Evolutionary conservation across 2,888 invertebrate species (phyloP), one percentile per base, ranked within the genome.

Genomic region (Eupithecia subfuscata): DNA sequence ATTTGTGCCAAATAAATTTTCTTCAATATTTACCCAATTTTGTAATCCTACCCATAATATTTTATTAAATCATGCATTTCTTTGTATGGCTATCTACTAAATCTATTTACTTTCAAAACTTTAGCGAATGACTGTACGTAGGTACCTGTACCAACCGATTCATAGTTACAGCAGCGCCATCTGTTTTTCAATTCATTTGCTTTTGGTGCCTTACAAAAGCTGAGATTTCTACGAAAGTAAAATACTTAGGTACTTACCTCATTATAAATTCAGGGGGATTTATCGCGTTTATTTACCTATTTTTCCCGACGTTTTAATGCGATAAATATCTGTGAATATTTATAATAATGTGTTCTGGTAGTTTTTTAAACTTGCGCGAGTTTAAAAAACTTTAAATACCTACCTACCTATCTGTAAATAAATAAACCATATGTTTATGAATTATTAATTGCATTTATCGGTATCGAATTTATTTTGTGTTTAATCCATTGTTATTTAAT

Each of bases 381-480:
- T 30, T 30, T 30, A 37, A 37, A 37, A 37, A 37, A 37, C 37
- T 34, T 5, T 7, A 52, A n/a, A 52, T 52, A 52, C n/a, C 1
- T 48, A 48, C 18, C 7, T 43, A 18, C n/a, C n/a, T n/a, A n/a
- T 16, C 16, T 45, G 45, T 45, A 45, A 8, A 8, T 40, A 40
- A 40, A 40, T 37, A 14, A 52, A 52, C 52, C 22, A 0, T 56
- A 22, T 60, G 60, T 60, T 56, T 60, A 25, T 67, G 65, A 67
- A 37, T 12, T 67, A 22, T 40, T 79, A 83, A 85, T 83, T 92
- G 94, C 94, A 94, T 94, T 94, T 94, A 94, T 89, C 90, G 88
- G 90, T 90, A 92, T 90, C 92, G 94, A 94, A 94, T 94, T 94
- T 94, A 93, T 91, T 92, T 93, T 90, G 84, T 91, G 89, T 90